Conservation (phyloP, 2,888 invertebrate species). For the Elgonia sp. region DNA sequence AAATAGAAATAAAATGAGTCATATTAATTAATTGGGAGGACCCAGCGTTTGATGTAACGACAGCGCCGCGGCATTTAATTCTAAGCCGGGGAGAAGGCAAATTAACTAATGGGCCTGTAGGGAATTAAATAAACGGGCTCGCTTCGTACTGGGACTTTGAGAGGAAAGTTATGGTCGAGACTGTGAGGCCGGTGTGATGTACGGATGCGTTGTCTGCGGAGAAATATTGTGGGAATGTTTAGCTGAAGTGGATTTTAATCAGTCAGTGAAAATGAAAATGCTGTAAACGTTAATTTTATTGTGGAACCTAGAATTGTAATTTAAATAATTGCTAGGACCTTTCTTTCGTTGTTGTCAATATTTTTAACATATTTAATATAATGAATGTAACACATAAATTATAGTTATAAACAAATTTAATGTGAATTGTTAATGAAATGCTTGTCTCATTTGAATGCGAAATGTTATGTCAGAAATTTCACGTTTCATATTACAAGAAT, state of each 20-base stretch:
- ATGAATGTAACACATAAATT: background rate
- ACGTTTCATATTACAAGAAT: too few relatives aligned
- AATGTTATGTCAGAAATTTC: background rate
- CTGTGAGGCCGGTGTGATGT: constrained; percentile 28
- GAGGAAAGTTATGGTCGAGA: constrained; percentile 61
- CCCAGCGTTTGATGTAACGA: constrained; percentile 46
- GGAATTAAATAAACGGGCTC: constrained; percentile 59
- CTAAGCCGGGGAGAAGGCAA: constrained; percentile 57
- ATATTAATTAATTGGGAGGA: constrained; percentile 52
- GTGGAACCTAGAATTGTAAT: constrained; percentile 3
- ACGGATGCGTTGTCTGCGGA: constrained; percentile 49
- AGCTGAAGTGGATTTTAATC: constrained; percentile 55
- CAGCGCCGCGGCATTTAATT: constrained; percentile 47
- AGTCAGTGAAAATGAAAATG: constrained; percentile 51
- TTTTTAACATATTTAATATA: constrained; percentile 1
- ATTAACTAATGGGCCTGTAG: constrained; percentile 70
- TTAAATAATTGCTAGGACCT: constrained; percentile 28
- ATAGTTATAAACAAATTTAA: background rate
- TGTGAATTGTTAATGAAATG: constrained; percentile 2
- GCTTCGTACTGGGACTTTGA: constrained; percentile 53
- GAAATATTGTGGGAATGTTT: constrained; percentile 64
- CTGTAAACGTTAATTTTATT: constrained; percentile 33
- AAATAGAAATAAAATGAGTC: constrained; percentile 26
- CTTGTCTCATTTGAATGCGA: background rate
- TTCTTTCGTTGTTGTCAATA: background rate